Base-by-base conservation (phyloP, 1,140 invertebrate genomes). In the Conus betulinus region DNA sequence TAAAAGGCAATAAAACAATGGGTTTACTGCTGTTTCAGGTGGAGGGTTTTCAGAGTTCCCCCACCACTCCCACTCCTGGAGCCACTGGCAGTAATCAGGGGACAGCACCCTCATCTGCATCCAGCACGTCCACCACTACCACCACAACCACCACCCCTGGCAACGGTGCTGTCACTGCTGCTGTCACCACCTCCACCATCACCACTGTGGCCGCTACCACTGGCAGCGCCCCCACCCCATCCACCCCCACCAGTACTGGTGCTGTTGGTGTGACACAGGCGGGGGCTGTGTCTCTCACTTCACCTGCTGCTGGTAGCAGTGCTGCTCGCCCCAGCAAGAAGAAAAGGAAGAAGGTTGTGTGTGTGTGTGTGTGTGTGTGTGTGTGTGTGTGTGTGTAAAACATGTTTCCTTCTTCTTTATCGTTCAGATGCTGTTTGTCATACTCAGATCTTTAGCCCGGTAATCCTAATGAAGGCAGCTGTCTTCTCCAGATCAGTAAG, bases 291-390 rank as follows among this genome's bases (percentile, higher is more conserved):
- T 60, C 57, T 7, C 67, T 71, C 67, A 71, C 67, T 7, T 23
- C 67, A 0, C 67, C 23, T 71, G 17, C 67, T 71, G 67, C 67
- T 71, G 23, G 13, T n/a, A 20, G 11, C 20, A 1, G 3, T n/a
- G 67, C 3, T 20, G 15, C 23, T 71, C 67, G 67, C 8, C 23
- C 74, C 51, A 84, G 83, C 55, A 85, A 74, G 23, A 88, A 88
- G 71, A 85, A 55, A 23, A 55, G 84, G 23, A 81, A 76, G 17
- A 87, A 60, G 85, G 85, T 87, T 52, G 39, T 39, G 39, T 39
- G 39, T 39, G 39, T 39, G 39, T 39, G 39, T 39, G 39, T 39
- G 39, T 39, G 39, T 3, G 39, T 39, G 39, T 1, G 39, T 39
- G 39, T 39, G 39, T 39, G 39, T 39, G 39, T 39, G 39, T 39